Base-by-base conservation (phyloP, 2,797 vertebrate species). In the Poeciliopsis presidionis region DNA sequence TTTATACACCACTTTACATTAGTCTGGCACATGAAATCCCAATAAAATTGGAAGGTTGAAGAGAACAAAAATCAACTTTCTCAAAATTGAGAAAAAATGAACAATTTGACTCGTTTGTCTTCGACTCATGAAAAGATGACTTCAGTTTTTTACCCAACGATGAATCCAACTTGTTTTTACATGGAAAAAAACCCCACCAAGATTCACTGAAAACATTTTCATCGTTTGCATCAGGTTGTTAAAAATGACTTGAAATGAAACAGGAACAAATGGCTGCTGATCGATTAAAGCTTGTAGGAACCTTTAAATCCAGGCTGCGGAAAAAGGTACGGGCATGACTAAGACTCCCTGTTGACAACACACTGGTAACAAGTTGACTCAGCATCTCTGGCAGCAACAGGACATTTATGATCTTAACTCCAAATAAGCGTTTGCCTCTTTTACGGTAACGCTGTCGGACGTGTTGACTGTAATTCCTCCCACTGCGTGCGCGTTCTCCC, bases 321-420 rank as follows among this genome's bases (percentile, higher is more conserved):
- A 2, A 63, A 65, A 22, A 75, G 16, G 18, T 33, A 28, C 22
- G 12, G 28, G 28, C 14, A 73, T 5, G 43, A 73, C 16, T 45
- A 76, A 75, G 61, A 63, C 74, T 59, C 61, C 11, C 49, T 45
- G 28, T 53, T 25, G 53, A 63, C n/a, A 74, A 77, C 71, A 45
- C 69, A 49, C 63, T 47, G 76, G 59, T 78, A 73, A 78, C 87
- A 20, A 8, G 80, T 4, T 72, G 74, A 91, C 82, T 84, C 85
- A 83, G 76, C 80, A 73, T 51, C 79, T 41, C 75, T 61, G 81
- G 82, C 77, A 55, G 71, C 39, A 73, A 72, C 82, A 72, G 25
- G 53, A 78, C 51, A 65, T 33, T 53, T 30, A 75, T 0, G 46
- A 78, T 72, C 74, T 43, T 43, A 55, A 49, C 73, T 57, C 70